Base-by-base conservation (phyloP, 35 echinoderm and acorn worm species). In the Heliocidaris erythrogramma region DNA sequence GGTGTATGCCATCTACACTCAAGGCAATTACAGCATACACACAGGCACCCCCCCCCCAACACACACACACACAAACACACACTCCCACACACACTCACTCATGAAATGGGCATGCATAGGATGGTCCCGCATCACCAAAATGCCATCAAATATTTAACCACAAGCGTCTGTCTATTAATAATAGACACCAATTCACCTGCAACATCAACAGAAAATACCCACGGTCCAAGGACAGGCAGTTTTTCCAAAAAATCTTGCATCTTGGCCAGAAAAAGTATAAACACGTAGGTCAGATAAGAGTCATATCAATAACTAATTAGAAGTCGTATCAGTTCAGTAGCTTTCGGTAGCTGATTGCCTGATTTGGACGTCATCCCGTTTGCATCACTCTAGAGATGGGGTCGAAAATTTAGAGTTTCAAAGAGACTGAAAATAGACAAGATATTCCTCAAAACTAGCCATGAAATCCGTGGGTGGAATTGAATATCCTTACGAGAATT, bases 61-160 rank as follows among this genome's bases (percentile, higher is more conserved):
- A 78, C 65, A 78, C 65, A 78, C 65, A 71, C 61, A 71, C 7
- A 71, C 61, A 71, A 18, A 71, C 61, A 71, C 61, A 71, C 12
- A 52, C 61, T n/a, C 65, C n/a, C 65, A 78, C 65, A 27, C 27
- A 24, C 7, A 18, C 59, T 12, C 59, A 60, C 18, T 18, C 65
- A 78, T 78, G 35, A 3, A 42, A 78, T 78, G 27, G 27, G 7
- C 65, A 78, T 78, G 18, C 65, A 78, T 7, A n/a, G 17, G 27
- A 78, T 17, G 87, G 31, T 89, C 47, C 87, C 87, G 16, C 42
- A 18, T 89, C 87, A 89, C 87, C 87, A 89, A 89, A 89, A 89
- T 89, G 87, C 87, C 87, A 89, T 89, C 30, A 89, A 89, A 89
- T 89, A 89, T 89, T 89, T 48, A 89, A 89, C 87, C 31, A 32